A percentile compares a stretch with the other conserved stretches of the same genome.
phyloP scores from a whole-genome alignment of 1,140 invertebrate genomes.

The Orchesella cincta region DNA sequence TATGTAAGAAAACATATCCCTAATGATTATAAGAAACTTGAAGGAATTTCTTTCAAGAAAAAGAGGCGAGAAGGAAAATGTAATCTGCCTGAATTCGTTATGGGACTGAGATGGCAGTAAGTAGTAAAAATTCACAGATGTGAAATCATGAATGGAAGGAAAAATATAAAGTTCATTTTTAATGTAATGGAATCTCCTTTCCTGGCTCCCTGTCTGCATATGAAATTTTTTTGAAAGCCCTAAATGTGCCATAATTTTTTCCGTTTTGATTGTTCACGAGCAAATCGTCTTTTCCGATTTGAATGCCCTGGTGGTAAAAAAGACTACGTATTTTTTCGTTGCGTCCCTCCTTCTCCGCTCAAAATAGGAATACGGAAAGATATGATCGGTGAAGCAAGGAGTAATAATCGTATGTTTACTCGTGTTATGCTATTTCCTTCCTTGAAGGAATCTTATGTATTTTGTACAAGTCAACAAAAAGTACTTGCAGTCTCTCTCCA shows the following conservation, averaged over 20 bases:
- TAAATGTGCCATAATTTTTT: background rate
- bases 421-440: no score
- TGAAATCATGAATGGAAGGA: background rate
- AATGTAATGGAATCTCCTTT: background rate
- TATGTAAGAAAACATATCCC: background rate
- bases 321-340: background rate
- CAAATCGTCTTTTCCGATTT: background rate
- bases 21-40: background rate
- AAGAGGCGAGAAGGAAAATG: background rate
- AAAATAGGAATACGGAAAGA: background rate
- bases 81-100: background rate
- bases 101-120: no score
- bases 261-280: background rate
- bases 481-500: constrained; percentile 21
- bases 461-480: background rate
- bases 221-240: background rate
- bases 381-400: background rate
- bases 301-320: background rate
- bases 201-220: background rate
- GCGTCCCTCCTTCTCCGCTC: background rate
- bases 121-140: no score
- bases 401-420: background rate
- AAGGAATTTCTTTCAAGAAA: background rate
- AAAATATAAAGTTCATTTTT: background rate
- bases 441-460: background rate